Conservation (phyloP, 2,888 invertebrate species). For the Lochmaea capreae region DNA sequence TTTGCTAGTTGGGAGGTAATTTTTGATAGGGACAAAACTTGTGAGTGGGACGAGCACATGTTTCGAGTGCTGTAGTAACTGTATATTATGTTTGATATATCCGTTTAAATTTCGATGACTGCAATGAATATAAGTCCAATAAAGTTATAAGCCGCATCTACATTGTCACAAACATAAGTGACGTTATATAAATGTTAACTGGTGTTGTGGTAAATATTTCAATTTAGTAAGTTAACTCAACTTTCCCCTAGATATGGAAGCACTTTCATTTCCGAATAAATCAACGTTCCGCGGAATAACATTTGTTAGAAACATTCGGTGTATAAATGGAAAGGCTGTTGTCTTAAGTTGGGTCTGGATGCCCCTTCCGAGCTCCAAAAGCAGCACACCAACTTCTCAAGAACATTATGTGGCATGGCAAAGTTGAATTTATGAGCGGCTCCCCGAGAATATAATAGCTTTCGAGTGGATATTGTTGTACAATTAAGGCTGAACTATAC, state of each 20-base stretch:
- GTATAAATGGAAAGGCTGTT: slow-evolving; percentile 45
- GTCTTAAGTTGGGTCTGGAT: slow-evolving; percentile 35
- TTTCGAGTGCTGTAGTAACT: too few relatives aligned
- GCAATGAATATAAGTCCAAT: not conserved
- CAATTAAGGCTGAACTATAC: slow-evolving; percentile 35
- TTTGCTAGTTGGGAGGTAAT: too few relatives aligned
- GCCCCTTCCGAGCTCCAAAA: slow-evolving; percentile 25
- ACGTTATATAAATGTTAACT: not conserved
- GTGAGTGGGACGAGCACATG: too few relatives aligned
- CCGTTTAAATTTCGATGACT: too few relatives aligned
- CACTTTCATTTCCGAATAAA: slow-evolving; percentile 28
- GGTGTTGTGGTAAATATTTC: slow-evolving; percentile 4
- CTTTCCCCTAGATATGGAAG: slow-evolving; percentile 5
- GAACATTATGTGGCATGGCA: slow-evolving; percentile 45
- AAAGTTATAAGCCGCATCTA: not conserved
- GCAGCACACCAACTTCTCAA: slow-evolving; percentile 41
- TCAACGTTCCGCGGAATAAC: slow-evolving; percentile 29
- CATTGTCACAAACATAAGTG: not conserved
- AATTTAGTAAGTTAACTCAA: slow-evolving; percentile 13
- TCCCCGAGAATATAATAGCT: slow-evolving; percentile 42
- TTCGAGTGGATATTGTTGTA: slow-evolving; percentile 45
- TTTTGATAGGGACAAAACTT: too few relatives aligned
- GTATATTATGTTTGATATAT: too few relatives aligned
- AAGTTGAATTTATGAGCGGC: slow-evolving; percentile 44
- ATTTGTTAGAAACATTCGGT: slow-evolving; percentile 45